Percentiles rank a stretch among this genome's conserved stretches.
Conservation (phyloP, 2,888 invertebrate genomes). For the Petrolisthes cinctipes region DNA sequence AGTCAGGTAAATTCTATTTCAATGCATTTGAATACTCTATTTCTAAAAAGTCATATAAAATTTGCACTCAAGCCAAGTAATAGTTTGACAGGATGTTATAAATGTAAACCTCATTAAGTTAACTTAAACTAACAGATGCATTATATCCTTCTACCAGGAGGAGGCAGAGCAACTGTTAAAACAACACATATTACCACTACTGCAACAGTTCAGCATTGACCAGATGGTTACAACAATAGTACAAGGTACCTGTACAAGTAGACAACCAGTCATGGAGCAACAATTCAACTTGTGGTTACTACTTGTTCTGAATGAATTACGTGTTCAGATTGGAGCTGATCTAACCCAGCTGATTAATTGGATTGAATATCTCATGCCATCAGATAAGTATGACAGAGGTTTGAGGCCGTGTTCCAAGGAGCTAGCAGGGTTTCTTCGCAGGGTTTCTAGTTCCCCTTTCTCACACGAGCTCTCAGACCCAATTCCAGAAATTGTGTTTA, state of each 20-base stretch:
- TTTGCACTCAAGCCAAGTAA: too few species aligned
- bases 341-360: conserved; percentile 27
- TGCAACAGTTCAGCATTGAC: conserved; percentile 40
- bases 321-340: conserved; percentile 47
- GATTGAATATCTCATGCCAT: conserved; percentile 43
- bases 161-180: conserved; percentile 22
- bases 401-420: conserved; percentile 14
- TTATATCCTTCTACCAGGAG: conserved; percentile 11
- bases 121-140: too few species aligned
- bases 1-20: too few species aligned
- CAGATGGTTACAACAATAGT: conserved; percentile 19
- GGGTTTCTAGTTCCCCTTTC: background rate
- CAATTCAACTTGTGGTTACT: conserved; percentile 44
- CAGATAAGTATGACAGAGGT: conserved; percentile 31
- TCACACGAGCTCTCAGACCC: background rate
- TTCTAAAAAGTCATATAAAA: too few species aligned
- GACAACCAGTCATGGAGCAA: conserved; percentile 28
- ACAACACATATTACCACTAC: conserved; percentile 10
- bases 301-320: conserved; percentile 53
- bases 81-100: too few species aligned
- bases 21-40: too few species aligned
- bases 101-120: background rate
- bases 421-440: conserved; percentile 25
- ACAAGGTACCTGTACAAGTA: background rate
- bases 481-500: conserved; percentile 8